Conservation (phyloP, 2,113 vertebrate genomes). For the Panthera tigris region DNA sequence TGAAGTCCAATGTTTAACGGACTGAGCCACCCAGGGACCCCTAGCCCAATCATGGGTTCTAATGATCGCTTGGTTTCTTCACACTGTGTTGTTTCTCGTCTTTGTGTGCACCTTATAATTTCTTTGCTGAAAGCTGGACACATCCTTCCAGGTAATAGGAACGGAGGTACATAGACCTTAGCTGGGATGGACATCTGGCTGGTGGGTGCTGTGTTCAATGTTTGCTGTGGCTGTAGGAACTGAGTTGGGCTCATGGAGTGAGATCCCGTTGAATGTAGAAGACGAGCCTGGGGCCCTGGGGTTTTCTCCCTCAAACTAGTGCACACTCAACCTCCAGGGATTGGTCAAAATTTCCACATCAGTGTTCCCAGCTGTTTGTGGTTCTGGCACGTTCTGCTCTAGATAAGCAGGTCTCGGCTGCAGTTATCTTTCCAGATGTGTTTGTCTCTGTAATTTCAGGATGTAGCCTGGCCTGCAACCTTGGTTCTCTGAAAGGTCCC, state of each 20-base stretch:
- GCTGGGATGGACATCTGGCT: background rate
- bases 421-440: background rate
- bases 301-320: background rate
- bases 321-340: background rate
- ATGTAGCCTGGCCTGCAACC: too few species aligned
- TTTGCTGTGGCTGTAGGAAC: too few species aligned
- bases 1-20: too few species aligned
- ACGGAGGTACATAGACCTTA: background rate
- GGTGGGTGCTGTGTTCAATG: background rate
- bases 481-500: background rate
- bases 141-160: background rate
- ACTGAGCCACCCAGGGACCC: too few species aligned
- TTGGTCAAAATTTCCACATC: too few species aligned
- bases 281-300: background rate
- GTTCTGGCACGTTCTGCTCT: background rate
- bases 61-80: background rate
- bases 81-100: background rate
- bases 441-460: background rate
- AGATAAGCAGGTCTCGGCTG: background rate
- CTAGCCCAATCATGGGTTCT: background rate
- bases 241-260: background rate
- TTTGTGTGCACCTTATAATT: background rate
- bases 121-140: background rate
- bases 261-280: background rate
- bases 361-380: background rate